A percentile compares a stretch with the other conserved stretches of the same genome.
Evolutionary conservation across 2,113 vertebrate genomes (phyloP).

Genomic region (Penelope pileata): DNA sequence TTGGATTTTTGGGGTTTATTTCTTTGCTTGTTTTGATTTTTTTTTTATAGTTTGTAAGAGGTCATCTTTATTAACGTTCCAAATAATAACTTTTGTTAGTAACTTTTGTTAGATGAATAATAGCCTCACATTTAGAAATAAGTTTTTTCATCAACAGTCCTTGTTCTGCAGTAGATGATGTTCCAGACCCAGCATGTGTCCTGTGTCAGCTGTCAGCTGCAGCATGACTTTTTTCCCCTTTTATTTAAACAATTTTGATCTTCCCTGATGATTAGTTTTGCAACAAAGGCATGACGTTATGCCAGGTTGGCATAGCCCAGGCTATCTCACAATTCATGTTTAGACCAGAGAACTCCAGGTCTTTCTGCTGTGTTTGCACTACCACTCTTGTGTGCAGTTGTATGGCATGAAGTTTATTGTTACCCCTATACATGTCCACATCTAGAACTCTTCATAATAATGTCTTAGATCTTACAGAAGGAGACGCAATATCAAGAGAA

Average conservation of each 20-base stretch:
- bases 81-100: background rate
- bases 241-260: slow-evolving; percentile 1
- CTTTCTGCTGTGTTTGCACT: background rate
- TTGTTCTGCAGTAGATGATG: background rate
- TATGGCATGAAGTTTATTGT: background rate
- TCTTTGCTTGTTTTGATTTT: background rate
- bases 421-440: background rate
- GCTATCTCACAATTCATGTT: background rate
- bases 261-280: slow-evolving; percentile 14
- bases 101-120: background rate
- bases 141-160: background rate
- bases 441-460: background rate
- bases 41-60: background rate
- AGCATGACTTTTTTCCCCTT: background rate
- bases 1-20: background rate
- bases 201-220: background rate
- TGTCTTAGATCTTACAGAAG: background rate
- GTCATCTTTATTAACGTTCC: background rate
- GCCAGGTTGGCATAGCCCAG: background rate
- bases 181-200: background rate
- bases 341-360: background rate
- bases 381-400: background rate
- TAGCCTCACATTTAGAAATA: background rate
- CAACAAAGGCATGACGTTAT: background rate
- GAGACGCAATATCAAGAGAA: background rate